A percentile compares a stretch with the other conserved stretches of the same genome.
Evolutionary conservation across 2,113 vertebrate species (phyloP).

Genomic region (Neotragus moschatus): DNA sequence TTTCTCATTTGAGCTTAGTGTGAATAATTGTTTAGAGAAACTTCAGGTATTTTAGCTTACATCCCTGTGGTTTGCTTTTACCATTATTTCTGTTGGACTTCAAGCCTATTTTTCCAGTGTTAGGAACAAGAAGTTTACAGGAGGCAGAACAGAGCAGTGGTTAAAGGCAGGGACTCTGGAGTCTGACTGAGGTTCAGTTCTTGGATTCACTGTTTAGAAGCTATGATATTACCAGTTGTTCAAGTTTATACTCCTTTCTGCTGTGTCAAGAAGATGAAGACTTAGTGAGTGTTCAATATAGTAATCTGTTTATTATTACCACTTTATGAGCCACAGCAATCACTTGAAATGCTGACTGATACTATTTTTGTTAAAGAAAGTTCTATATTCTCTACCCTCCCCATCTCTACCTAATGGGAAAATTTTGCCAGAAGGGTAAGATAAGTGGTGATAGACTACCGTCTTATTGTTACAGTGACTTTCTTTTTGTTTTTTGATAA

Average conservation of each 20-base stretch:
- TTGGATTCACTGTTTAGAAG: background rate
- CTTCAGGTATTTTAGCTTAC: background rate
- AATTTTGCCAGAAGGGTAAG: background rate
- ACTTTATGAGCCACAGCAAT: too few species aligned
- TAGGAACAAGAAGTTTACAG: background rate
- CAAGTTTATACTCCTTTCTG: background rate
- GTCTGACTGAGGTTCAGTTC: background rate
- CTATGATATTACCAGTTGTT: background rate
- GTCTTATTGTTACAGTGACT: background rate
- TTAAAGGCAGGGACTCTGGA: background rate
- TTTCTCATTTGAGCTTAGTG: constrained; percentile 12
- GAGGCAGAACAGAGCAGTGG: background rate
- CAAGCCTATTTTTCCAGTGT: background rate
- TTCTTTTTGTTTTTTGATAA: background rate
- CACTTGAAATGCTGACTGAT: background rate
- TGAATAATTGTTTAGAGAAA: background rate
- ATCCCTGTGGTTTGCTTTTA: background rate
- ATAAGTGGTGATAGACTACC: background rate
- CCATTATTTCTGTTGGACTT: background rate
- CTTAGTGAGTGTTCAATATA: background rate
- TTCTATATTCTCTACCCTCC: background rate
- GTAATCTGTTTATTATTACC: background rate
- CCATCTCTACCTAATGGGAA: background rate
- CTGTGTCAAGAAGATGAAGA: background rate
- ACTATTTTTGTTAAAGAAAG: background rate